These are phyloP conservation scores for Nycticebus coucang DNA, from an alignment of 2,113 vertebrate species.

Conservation along the genomic window DNA sequence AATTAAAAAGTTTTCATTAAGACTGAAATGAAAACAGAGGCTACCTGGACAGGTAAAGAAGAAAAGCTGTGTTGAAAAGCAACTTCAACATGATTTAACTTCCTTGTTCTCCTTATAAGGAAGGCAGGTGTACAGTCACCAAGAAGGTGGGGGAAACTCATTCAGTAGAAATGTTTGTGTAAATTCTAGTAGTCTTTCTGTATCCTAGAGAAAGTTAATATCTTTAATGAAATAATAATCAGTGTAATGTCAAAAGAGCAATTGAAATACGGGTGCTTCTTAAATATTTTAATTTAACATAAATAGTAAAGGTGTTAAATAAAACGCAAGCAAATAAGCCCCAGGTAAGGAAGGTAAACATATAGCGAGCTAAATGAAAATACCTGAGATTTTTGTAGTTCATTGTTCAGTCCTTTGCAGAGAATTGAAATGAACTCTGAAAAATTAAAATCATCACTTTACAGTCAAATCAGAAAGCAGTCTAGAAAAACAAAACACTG, in stretches of 20 bases:
- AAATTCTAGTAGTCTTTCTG: slow-evolving; percentile 68
- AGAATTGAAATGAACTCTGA: slow-evolving; percentile 73
- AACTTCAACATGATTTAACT: slow-evolving; percentile 88
- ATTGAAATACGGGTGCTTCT: slow-evolving; percentile 47
- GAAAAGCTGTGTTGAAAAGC: slow-evolving; percentile 82
- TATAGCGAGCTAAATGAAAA: slow-evolving; percentile 42
- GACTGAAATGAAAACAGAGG: slow-evolving; percentile 81
- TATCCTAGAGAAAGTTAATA: slow-evolving; percentile 79
- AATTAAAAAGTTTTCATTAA: slow-evolving; percentile 78
- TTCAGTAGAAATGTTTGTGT: slow-evolving; percentile 83
- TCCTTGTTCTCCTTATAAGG: slow-evolving; percentile 94
- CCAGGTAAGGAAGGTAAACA: not conserved
- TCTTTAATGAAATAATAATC: slow-evolving; percentile 45
- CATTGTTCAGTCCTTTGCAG: slow-evolving; percentile 76
- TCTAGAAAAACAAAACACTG: slow-evolving; percentile 35
- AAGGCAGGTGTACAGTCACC: slow-evolving; percentile 87
- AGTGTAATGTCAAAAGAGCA: slow-evolving; percentile 39
- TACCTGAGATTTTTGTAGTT: slow-evolving; percentile 81
- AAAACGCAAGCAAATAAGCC: slow-evolving; percentile 46
- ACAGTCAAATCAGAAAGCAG: slow-evolving; percentile 51
- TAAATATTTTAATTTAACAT: slow-evolving; percentile 36
- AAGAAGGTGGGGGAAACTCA: slow-evolving; percentile 84
- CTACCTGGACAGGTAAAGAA: slow-evolving; percentile 88
- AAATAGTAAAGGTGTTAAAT: slow-evolving; percentile 39
- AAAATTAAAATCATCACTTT: slow-evolving; percentile 66